Evolutionary conservation across 2,888 invertebrate genomes (phyloP).

Genomic region (Nysson spinosus): DNA sequence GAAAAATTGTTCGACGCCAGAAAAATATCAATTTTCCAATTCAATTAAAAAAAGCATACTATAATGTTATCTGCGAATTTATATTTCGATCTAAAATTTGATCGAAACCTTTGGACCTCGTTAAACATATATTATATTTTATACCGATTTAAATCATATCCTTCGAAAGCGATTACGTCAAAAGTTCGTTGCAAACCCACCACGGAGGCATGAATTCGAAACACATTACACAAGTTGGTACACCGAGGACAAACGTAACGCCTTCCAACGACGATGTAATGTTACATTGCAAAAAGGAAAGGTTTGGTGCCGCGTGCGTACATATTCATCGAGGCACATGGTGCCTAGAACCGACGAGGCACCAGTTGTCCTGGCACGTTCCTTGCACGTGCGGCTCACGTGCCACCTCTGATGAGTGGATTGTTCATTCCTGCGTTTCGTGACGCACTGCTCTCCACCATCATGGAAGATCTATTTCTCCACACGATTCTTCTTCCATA

Average conservation of each 20-base stretch:
- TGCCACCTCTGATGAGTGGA: constrained; percentile 72
- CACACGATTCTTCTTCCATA: background rate
- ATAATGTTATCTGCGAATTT: no score
- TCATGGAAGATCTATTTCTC: constrained; percentile 36
- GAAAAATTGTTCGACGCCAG: no score
- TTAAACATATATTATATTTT: no score
- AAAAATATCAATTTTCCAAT: no score
- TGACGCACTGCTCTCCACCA: constrained; percentile 30
- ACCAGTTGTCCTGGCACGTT: constrained; percentile 75
- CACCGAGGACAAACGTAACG: constrained; percentile 14
- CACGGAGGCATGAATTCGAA: background rate
- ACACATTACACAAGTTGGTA: background rate
- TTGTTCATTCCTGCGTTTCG: constrained; percentile 75
- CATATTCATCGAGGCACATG: constrained; percentile 65
- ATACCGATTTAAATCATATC: no score
- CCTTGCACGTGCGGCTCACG: constrained; percentile 74
- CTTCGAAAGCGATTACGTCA: no score
- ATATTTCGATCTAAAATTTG: no score
- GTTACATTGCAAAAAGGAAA: constrained; percentile 13
- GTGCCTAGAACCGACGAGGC: constrained; percentile 68
- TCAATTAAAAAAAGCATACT: no score
- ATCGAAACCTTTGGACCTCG: no score
- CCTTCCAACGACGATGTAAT: constrained; percentile 10
- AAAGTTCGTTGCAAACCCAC: no score
- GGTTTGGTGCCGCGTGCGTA: constrained; percentile 30